These are phyloP conservation scores for Catagonus wagneri DNA, from an alignment of 2,113 vertebrate species.

Conservation along the genomic window DNA sequence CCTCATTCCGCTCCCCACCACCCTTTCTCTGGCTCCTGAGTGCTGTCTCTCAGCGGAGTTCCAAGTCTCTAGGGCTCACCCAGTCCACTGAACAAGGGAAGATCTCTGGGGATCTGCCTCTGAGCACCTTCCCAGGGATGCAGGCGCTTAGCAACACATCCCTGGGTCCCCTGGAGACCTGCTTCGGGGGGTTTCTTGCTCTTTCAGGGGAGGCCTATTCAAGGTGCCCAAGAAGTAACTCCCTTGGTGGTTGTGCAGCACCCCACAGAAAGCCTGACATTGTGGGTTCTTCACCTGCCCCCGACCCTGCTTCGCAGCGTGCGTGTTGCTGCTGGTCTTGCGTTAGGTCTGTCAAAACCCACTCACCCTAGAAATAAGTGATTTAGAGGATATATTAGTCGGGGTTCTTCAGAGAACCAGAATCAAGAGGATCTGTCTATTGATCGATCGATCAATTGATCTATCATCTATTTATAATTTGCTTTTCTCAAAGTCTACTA, in stretches of 20 bases:
- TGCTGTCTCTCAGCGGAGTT: background rate
- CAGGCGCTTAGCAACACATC: background rate
- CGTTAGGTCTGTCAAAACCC: background rate
- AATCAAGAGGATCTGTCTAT: background rate
- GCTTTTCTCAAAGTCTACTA: background rate
- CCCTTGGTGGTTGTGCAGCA: background rate
- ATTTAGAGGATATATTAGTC: background rate
- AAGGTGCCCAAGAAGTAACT: background rate
- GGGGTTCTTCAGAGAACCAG: background rate
- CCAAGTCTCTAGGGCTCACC: background rate
- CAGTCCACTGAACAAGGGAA: background rate
- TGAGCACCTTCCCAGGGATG: background rate
- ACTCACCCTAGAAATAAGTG: background rate
- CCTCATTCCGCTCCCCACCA: background rate
- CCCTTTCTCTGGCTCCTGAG: background rate
- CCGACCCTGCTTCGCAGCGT: fast-evolving
- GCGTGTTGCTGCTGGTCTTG: background rate
- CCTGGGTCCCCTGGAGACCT: background rate
- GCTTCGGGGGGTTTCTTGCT: background rate
- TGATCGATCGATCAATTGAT: background rate
- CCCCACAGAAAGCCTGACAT: background rate
- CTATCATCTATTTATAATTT: background rate
- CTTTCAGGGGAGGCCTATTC: background rate
- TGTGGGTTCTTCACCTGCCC: background rate
- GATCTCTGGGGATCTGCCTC: background rate